Evolutionary conservation across 2,113 vertebrate genomes (phyloP), one percentile per base, ranked within the genome.

Genomic region (Heteronetta atricapilla): DNA sequence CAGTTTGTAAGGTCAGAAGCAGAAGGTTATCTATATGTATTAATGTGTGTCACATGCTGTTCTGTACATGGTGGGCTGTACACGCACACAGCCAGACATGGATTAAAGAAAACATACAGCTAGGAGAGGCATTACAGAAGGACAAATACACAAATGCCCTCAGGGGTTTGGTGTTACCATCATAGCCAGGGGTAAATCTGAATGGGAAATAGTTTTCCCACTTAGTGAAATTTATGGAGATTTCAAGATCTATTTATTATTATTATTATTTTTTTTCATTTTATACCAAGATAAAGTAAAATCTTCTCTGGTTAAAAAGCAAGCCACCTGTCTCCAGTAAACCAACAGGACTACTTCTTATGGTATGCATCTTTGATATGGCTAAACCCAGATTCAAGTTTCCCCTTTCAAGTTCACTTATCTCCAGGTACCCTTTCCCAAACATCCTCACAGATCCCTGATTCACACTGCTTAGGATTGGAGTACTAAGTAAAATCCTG

Each of bases 1-100:
- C 93, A 95, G 86, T 96, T 97, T 95, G 90, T 96, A 95, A 97
- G 95, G 95, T 97, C 95, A 96, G 93, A 85, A 93, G 95, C 84
- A 92, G 91, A 94, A 95, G 82, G 89, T 89, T 93, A 88, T 90
- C 91, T 94, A 52, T 93, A 89, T 55, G 83, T 60, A 93, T 97
- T 95, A 93, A 90, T 64, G 66, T 76, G 67, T 95, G 88, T 95
- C 94, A 94, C 76, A 88, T 28, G 40, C 86, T 76, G 13, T 66
- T 70, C 63, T 14, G 68, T 62, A 79, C 40, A 58, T 56, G 86
- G 81, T 3, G 0, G 53, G 50, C 55, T 73, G 28, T 64, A 75
- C 80, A 77, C 62, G 33, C 55, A 85, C 55, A 68, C 28, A 56
- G 56, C 55, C 60, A 88, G 60, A 68, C 59, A 94, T 0, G 3